Evolutionary conservation across 2,113 vertebrate species (phyloP), one percentile per base, ranked within the genome.

Genomic region (Trematomus loennbergii): DNA sequence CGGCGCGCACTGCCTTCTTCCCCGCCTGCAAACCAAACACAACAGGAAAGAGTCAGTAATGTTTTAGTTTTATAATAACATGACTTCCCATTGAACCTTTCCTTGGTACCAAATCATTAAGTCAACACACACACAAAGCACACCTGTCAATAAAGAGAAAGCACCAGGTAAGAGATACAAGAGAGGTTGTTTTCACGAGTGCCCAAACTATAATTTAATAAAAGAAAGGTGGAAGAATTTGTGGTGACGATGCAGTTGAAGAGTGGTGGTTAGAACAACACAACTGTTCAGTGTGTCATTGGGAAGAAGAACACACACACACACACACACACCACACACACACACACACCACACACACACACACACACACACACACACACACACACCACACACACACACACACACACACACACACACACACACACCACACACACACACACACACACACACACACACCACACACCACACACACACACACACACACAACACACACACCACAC

Each of bases 1-100:
- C 96, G 1, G 98, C 98, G 65, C 97, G 97, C 81, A 99, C 97
- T 0, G 97, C 95, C 87, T 99, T 99, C 96, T 98, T 98, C 84
- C 98, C 98, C 55, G 96, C 96, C 98, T 99, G 96, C 73, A 55
- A 88, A 92, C 72, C 87, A 83, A 86, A 79, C 82, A 91, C 78
- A 49, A 57, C 43, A 82, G 29, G 49, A 33, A 74, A 17, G 8
- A 60, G 69, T 83, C n/a, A 86, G 54, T 68, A 72, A n/a, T 12
- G 5, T 55, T n/a, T 58, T 18, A 36, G 18, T 20, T 9, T 57
- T 57, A 61, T 57, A 48, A 9, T 70, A 22, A 12, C 61, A 46
- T 72, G n/a, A 57, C 17, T 60, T 55, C 69, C 59, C 48, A 54
- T 59, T 55, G 64, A 62, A 82, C 76, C 71, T 46, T 55, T 82